Conservation (phyloP, 2,113 vertebrate species). For the Callipepla squamata region DNA sequence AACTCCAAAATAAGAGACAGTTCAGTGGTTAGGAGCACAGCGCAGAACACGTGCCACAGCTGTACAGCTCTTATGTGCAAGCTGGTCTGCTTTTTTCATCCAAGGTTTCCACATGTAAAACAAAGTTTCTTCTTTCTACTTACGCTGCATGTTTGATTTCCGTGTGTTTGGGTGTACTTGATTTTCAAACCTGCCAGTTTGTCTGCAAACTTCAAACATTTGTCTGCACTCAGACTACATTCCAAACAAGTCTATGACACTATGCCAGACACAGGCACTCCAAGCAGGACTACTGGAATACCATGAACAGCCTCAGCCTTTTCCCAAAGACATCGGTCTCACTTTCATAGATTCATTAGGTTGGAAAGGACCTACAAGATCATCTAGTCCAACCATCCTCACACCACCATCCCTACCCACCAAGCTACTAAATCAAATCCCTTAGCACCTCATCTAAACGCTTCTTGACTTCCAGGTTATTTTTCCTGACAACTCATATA, state of each 20-base stretch:
- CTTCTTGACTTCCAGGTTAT: neutral
- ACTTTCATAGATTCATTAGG: too few relatives aligned
- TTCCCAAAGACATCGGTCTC: neutral
- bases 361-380: too few relatives aligned
- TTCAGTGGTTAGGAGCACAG: neutral
- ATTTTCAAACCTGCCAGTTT: neutral
- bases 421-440: too few relatives aligned
- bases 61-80: neutral
- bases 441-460: too few relatives aligned
- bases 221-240: neutral
- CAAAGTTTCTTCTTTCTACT: neutral
- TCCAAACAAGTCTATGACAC: neutral
- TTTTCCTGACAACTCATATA: neutral
- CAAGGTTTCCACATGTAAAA: neutral
- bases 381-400: too few relatives aligned
- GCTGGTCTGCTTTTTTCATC: neutral
- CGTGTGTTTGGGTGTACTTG: neutral
- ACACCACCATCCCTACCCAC: too few relatives aligned
- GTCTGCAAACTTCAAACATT: neutral
- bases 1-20: neutral
- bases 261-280: neutral
- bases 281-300: neutral
- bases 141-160: neutral
- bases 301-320: neutral
- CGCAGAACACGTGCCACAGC: rapidly evolving